phyloP scores from a whole-genome alignment of 2,113 vertebrate species.

The Mus spicilegus region DNA sequence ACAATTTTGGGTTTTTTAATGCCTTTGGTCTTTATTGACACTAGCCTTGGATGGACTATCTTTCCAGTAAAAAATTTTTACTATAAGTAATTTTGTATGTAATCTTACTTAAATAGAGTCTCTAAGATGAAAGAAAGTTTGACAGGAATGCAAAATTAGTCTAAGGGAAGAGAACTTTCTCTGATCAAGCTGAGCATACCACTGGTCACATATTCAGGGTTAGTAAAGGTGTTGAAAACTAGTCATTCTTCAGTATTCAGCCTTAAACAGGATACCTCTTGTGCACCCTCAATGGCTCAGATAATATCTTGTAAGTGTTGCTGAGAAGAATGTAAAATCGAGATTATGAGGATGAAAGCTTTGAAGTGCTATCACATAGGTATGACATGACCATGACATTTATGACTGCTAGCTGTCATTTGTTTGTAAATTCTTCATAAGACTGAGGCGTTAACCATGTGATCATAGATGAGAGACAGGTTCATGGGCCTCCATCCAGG shows the following conservation, averaged over 20 bases:
- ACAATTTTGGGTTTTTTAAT: neutral
- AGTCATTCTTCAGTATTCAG: neutral
- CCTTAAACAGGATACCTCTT: neutral
- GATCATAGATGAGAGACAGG: neutral
- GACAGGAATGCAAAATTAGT: constrained; percentile 25
- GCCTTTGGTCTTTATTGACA: neutral
- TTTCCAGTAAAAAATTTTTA: constrained; percentile 25
- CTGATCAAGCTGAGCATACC: neutral
- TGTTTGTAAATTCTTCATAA: neutral
- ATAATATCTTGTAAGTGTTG: neutral
- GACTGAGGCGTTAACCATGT: neutral
- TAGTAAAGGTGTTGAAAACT: neutral
- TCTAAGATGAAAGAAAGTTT: neutral
- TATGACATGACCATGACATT: neutral
- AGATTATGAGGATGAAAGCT: neutral
- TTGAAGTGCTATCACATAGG: rapidly evolving
- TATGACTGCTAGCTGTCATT: neutral
- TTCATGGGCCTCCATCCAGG: no score
- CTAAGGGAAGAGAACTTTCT: neutral
- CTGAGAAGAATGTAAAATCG: neutral
- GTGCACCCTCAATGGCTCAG: neutral
- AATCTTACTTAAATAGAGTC: constrained; percentile 62
- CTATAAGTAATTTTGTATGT: neutral
- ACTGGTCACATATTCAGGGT: neutral
- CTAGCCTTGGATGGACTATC: neutral